Percentiles rank a stretch among this genome's conserved stretches.
phyloP scores from a whole-genome alignment of 2,797 vertebrate species.

The Clarias platycephalus region DNA sequence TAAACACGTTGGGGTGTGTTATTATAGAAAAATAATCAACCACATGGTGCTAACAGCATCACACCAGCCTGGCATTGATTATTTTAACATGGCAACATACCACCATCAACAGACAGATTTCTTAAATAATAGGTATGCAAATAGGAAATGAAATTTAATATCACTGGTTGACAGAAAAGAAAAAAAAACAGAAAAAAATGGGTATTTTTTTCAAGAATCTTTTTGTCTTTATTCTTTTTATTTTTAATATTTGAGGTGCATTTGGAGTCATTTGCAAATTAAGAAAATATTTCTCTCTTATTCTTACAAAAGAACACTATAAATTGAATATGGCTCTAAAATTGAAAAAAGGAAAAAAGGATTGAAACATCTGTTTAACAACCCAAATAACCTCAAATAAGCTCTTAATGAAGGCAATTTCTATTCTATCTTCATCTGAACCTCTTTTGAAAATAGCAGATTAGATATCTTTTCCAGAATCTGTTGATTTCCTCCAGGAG shows the following conservation, averaged over 20 bases:
- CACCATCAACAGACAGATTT: not conserved
- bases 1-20: not conserved
- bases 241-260: not conserved
- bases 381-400: constrained; percentile 1
- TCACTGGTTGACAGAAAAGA: not conserved
- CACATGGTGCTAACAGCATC: not conserved
- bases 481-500: not conserved
- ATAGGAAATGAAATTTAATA: not conserved
- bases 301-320: not conserved
- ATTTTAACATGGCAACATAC: not conserved
- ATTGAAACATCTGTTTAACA: not conserved
- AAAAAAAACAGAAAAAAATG: too few species aligned
- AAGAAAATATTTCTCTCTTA: not conserved
- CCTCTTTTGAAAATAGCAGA: not conserved
- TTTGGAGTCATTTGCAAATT: not conserved
- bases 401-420: not conserved
- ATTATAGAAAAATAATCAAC: not conserved
- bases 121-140: not conserved
- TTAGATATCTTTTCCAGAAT: not conserved
- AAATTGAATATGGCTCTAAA: not conserved
- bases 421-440: not conserved
- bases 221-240: not conserved
- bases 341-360: not conserved
- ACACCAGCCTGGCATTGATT: not conserved
- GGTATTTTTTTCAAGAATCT: not conserved